Evolutionary conservation across 2,113 vertebrate species (phyloP).

Genomic region (Centropristis striata): DNA sequence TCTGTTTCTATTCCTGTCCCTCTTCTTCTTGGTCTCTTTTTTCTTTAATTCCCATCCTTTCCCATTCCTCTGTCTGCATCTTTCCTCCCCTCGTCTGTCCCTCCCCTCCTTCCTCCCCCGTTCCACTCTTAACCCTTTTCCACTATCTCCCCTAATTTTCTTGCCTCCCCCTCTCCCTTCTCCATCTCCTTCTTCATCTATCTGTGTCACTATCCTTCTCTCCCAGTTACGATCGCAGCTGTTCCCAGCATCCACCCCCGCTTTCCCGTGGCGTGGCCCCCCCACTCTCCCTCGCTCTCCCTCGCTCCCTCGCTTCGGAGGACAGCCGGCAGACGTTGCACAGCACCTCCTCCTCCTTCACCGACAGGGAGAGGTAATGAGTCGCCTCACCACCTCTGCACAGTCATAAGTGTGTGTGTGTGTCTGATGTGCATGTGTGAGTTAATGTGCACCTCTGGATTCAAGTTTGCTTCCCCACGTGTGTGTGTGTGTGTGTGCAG

Average conservation of each 20-base stretch:
- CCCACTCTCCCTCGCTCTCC: conserved; percentile 85
- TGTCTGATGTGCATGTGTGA: conserved; percentile 40
- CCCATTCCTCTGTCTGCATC: neutral
- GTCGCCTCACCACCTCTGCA: conserved; percentile 54
- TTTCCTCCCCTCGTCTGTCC: neutral
- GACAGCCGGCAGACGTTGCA: conserved; percentile 88
- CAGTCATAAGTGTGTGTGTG: conserved; percentile 38
- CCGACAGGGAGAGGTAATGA: conserved; percentile 88
- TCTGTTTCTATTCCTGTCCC: conserved; percentile 36
- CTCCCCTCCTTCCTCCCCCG: neutral
- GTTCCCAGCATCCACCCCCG: conserved; percentile 85
- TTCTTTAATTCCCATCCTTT: conserved; percentile 1
- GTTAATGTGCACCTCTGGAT: conserved; percentile 42
- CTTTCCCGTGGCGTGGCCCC: conserved; percentile 83
- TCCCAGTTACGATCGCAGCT: conserved; percentile 87
- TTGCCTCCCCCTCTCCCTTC: conserved; percentile 19
- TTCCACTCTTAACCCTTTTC: conserved; percentile 8
- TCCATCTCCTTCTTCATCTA: conserved; percentile 28
- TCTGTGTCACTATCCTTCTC: conserved; percentile 57
- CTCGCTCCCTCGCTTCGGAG: conserved; percentile 84
- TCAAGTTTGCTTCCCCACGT: conserved; percentile 19
- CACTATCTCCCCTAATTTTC: conserved; percentile 4
- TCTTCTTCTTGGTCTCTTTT: neutral
- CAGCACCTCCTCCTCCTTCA: conserved; percentile 86
- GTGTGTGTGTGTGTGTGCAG: conserved; percentile 26